Conservation (phyloP, 2,113 vertebrate genomes). For the Craseonycteris thonglongyai region DNA sequence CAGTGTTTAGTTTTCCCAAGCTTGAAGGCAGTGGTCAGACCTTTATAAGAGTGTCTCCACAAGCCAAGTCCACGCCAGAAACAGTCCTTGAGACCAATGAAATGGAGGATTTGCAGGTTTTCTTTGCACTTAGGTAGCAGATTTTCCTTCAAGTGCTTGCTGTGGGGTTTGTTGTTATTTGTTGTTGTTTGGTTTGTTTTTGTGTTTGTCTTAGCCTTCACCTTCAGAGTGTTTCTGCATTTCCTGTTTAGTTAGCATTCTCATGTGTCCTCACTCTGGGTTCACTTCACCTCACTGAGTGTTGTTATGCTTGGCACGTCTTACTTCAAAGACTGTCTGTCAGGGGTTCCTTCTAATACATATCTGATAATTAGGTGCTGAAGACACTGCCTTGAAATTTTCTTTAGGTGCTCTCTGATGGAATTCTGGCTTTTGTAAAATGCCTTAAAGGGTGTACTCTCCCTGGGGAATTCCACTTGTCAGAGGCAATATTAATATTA, state of each 20-base stretch:
- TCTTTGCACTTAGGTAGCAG: neutral
- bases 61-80: neutral
- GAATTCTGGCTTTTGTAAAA: conserved; percentile 37
- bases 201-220: neutral
- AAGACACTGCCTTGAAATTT: conserved; percentile 18
- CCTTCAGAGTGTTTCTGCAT: neutral
- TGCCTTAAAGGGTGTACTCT: neutral
- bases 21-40: neutral
- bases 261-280: neutral
- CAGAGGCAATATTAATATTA: neutral
- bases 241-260: neutral
- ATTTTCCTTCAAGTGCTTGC: neutral
- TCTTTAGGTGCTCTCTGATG: neutral
- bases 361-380: neutral
- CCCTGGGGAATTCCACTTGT: neutral
- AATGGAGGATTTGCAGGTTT: neutral
- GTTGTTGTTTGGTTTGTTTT: neutral
- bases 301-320: neutral
- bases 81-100: neutral
- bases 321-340: neutral
- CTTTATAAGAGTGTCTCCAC: neutral
- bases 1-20: neutral
- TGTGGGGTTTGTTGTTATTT: neutral
- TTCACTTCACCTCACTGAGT: neutral
- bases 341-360: neutral